Percentiles rank a stretch among this genome's conserved stretches.
Evolutionary conservation across 2,888 invertebrate genomes (phyloP).

Genomic region (Anorthoa munda): DNA sequence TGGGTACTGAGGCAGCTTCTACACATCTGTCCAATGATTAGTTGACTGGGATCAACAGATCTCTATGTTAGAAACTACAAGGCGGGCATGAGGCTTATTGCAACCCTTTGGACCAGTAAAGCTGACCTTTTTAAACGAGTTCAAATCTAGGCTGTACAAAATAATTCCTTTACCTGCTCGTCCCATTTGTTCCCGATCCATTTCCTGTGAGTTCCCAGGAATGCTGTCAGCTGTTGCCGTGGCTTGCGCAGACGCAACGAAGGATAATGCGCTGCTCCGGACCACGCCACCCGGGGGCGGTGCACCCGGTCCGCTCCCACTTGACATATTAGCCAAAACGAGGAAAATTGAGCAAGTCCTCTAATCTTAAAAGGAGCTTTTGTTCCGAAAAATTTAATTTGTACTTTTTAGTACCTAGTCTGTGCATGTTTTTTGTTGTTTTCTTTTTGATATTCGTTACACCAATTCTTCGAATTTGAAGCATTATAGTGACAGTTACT

Average conservation of each 20-base stretch:
- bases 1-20: background rate
- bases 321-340: conserved; percentile 72
- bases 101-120: too few relatives aligned
- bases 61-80: background rate
- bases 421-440: conserved; percentile 49
- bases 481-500: background rate
- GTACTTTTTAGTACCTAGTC: conserved; percentile 38
- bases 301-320: conserved; percentile 70
- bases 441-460: conserved; percentile 20
- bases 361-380: conserved; percentile 21
- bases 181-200: conserved; percentile 72
- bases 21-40: background rate
- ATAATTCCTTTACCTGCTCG: conserved; percentile 72
- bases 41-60: background rate
- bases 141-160: conserved; percentile 1
- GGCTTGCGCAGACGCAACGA: conserved; percentile 83
- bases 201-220: conserved; percentile 61
- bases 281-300: conserved; percentile 77
- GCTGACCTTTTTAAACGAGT: background rate
- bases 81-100: too few relatives aligned
- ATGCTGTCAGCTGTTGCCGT: conserved; percentile 66
- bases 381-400: background rate
- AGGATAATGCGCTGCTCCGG: conserved; percentile 83
- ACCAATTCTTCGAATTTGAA: background rate
- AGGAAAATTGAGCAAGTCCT: background rate